These are phyloP conservation scores for Neotoma lepida DNA, from an alignment of 2,113 vertebrate genomes.

Conservation along the genomic window DNA sequence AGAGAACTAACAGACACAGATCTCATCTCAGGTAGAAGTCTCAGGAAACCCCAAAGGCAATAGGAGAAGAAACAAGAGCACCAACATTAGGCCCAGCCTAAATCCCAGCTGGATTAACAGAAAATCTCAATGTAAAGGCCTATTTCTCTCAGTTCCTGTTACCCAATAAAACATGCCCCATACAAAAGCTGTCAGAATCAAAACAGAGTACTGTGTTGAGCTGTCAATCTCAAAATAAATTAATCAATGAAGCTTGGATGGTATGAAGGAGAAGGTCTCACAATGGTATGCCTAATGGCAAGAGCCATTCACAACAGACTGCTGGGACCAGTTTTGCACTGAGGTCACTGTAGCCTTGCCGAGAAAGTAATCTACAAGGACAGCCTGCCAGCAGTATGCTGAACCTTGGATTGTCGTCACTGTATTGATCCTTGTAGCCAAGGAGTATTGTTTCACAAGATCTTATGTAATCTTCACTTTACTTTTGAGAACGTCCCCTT, in stretches of 20 bases:
- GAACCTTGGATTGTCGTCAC: not conserved
- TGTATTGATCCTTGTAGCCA: not conserved
- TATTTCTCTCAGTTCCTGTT: not conserved
- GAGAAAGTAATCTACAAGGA: not conserved
- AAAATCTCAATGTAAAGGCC: not conserved
- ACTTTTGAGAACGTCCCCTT: not conserved
- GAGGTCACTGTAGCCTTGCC: not conserved
- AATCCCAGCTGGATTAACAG: not conserved
- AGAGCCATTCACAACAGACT: not conserved
- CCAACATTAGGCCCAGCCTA: not conserved
- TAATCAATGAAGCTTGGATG: not conserved
- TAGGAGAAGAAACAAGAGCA: not conserved
- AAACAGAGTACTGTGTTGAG: not conserved
- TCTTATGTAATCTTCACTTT: not conserved
- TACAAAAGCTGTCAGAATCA: not conserved
- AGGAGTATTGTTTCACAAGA: not conserved
- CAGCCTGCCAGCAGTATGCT: not conserved
- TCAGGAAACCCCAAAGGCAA: not conserved
- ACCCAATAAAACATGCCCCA: not conserved
- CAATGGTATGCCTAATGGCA: not conserved
- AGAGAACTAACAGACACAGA: not conserved
- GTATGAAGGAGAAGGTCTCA: not conserved
- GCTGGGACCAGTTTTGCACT: not conserved
- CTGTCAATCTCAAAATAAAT: not conserved
- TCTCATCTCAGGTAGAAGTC: not conserved